phyloP scores from a whole-genome alignment of 1,140 invertebrate species.

The Nilaparvata lugens region DNA sequence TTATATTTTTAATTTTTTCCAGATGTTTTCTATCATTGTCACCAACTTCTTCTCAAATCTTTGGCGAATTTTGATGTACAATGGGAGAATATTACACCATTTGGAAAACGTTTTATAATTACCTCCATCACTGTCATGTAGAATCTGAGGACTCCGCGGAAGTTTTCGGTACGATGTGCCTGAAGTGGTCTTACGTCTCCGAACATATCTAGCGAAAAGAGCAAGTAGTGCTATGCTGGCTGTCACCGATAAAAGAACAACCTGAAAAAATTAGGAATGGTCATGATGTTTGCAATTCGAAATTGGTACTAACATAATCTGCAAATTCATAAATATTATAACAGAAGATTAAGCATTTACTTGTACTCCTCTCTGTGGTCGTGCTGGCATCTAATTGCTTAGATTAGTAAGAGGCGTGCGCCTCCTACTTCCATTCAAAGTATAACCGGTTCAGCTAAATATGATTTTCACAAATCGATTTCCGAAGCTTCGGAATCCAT shows the following conservation, averaged over 20 bases:
- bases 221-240: slow-evolving; percentile 17
- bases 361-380: too few relatives aligned
- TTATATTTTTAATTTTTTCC: slow-evolving; percentile 30
- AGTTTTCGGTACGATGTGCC: neutral
- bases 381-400: too few relatives aligned
- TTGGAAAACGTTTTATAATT: neutral
- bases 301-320: too few relatives aligned
- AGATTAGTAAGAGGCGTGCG: too few relatives aligned
- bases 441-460: too few relatives aligned
- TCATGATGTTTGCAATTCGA: too few relatives aligned
- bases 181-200: slow-evolving; percentile 15
- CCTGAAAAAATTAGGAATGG: too few relatives aligned
- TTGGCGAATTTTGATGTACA: slow-evolving; percentile 55
- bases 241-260: slow-evolving; percentile 16
- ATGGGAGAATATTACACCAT: slow-evolving; percentile 49
- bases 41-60: slow-evolving; percentile 55
- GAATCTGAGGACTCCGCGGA: neutral
- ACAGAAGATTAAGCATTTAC: too few relatives aligned
- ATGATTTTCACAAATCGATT: too few relatives aligned
- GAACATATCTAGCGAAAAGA: slow-evolving; percentile 19
- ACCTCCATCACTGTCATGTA: neutral
- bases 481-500: too few relatives aligned
- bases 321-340: too few relatives aligned
- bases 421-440: too few relatives aligned
- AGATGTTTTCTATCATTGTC: slow-evolving; percentile 63